Evolutionary conservation across 2,797 vertebrate genomes (phyloP), one percentile per base, ranked within the genome.

Genomic region (Anguilla megastoma): DNA sequence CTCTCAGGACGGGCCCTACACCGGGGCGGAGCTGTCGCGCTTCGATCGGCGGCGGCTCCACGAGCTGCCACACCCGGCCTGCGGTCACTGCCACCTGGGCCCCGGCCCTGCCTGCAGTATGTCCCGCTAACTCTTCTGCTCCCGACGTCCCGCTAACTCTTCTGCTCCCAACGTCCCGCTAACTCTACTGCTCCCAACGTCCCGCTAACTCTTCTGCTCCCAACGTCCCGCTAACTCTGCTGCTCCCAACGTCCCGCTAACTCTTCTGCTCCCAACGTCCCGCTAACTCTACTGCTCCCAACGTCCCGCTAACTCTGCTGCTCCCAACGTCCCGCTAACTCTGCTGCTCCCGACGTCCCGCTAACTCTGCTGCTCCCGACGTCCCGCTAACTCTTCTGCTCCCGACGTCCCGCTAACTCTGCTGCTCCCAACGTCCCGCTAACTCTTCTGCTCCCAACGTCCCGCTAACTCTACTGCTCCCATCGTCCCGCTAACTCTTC

Each of bases 11-110:
- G 93, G 96, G 91, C 97, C 96, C 12, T 98, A 96, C 94, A 94
- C 92, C 0, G 97, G 97, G n/a, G 98, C 97, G 0, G 98, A 99
- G 91, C 93, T 99, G 89, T 97, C 97, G 0, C 98, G 96, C 89
- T 95, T 99, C 88, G 97, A 99, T 90, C 95, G 95, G 76, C 94
- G 96, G 60, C 95, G 87, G 88, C 94, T 97, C 16, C 94, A 93
- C 2, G 95, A 97, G 14, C 95, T 95, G 4, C 92, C 96, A 2
- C 97, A 95, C 89, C 95, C 94, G 84, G 91, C 95, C 0, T 98
- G 97, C 89, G 97, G 97, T 91, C 97, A 96, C 89, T 98, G 97
- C 92, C 97, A 96, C 89, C 95, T 93, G 84, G 95, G 94, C 74
- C 90, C 96, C 0, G 94, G 94, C 86, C 97, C 96, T 92, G 94